These are phyloP conservation scores for Agrochola litura DNA, from an alignment of 2,888 invertebrate species.

Conservation along the genomic window DNA sequence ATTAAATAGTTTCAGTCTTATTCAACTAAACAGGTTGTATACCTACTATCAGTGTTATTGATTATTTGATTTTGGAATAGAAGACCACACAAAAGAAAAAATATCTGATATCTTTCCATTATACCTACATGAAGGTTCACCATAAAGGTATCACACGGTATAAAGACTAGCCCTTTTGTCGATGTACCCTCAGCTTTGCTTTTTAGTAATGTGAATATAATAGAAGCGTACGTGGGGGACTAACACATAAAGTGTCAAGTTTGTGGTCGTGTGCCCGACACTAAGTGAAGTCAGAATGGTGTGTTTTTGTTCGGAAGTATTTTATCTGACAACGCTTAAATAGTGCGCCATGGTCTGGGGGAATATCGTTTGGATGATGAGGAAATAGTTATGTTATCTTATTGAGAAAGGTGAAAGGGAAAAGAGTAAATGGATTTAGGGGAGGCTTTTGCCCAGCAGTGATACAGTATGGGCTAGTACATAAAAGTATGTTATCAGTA, in stretches of 20 bases:
- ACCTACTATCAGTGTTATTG: neutral
- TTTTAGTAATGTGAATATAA: conserved; percentile 64
- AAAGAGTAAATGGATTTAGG: neutral
- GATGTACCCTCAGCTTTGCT: conserved; percentile 31
- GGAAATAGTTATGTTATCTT: conserved; percentile 6
- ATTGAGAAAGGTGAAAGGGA: neutral
- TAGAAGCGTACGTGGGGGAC: conserved; percentile 58
- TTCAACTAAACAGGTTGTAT: no score
- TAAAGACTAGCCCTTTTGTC: conserved; percentile 10
- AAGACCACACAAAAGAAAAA: neutral
- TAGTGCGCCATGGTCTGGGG: neutral
- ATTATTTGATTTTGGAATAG: neutral
- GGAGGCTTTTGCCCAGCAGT: no score
- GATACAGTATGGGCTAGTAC: neutral
- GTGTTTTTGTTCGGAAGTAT: conserved; percentile 56
- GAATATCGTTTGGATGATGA: conserved; percentile 10
- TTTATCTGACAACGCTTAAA: conserved; percentile 41
- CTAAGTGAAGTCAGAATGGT: conserved; percentile 49
- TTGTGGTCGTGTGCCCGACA: conserved; percentile 60
- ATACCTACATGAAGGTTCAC: neutral
- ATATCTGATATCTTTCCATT: neutral
- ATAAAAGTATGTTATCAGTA: neutral
- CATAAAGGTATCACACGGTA: conserved; percentile 10
- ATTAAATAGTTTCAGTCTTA: no score
- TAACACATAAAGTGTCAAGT: conserved; percentile 56